Conservation (phyloP, 2,888 invertebrate species). For the Cantharis nigra region DNA sequence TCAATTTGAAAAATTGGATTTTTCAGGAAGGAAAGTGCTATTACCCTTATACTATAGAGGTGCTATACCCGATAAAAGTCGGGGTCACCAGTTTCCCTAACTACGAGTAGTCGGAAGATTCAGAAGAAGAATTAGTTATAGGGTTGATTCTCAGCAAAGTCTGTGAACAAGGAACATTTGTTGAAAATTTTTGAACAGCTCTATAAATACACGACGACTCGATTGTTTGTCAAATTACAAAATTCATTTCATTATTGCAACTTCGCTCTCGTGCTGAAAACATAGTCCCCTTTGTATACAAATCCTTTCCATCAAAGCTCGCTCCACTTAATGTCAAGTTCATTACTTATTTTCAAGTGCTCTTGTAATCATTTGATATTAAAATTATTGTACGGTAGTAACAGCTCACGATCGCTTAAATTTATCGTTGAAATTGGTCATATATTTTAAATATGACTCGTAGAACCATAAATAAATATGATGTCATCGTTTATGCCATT, state of each 20-base stretch:
- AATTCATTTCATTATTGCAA: background rate
- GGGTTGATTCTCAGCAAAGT: too few species aligned
- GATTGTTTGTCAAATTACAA: background rate
- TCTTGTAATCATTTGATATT: background rate
- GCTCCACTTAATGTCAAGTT: background rate
- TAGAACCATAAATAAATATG: background rate
- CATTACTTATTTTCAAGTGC: background rate
- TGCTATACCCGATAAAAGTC: too few species aligned
- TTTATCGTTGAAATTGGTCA: background rate
- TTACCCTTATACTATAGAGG: too few species aligned
- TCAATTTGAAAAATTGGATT: too few species aligned
- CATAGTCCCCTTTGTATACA: background rate
- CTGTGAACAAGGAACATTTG: too few species aligned
- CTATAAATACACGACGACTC: too few species aligned
- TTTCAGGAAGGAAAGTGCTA: too few species aligned
- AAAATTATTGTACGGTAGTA: background rate
- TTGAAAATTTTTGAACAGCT: background rate
- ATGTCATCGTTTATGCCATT: constrained; percentile 8
- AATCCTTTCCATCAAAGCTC: background rate
- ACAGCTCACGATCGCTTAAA: background rate
- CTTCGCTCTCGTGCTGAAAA: background rate
- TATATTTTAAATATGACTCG: background rate
- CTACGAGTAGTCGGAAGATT: too few species aligned
- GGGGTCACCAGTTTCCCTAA: too few species aligned
- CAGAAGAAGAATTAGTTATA: too few species aligned